Conservation (phyloP, 2,113 vertebrate species). For the Strix uralensis region DNA sequence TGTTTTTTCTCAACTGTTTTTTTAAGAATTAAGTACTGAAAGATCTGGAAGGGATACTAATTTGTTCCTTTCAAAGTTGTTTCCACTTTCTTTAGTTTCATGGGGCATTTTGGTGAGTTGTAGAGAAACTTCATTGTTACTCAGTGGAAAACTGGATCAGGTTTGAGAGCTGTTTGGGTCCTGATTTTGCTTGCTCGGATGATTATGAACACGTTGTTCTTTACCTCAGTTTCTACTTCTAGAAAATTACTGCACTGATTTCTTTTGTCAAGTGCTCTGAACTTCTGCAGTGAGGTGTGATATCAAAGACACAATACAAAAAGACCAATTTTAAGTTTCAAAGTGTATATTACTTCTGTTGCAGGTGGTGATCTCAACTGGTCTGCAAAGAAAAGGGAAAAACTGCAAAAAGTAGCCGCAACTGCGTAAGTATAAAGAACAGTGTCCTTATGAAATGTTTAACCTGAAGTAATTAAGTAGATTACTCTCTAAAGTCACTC, state of each 20-base stretch:
- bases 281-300: fast-evolving
- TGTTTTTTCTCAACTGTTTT: background rate
- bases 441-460: background rate
- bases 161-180: background rate
- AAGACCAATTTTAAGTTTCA: fast-evolving
- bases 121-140: background rate
- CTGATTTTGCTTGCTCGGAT: background rate
- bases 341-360: fast-evolving
- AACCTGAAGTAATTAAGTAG: background rate
- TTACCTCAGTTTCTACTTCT: fast-evolving
- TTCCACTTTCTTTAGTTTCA: background rate
- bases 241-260: background rate
- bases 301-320: fast-evolving
- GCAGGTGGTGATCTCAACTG: conserved; percentile 91
- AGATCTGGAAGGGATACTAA: background rate
- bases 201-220: fast-evolving
- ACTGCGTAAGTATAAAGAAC: conserved; percentile 80
- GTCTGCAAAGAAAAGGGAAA: conserved; percentile 83
- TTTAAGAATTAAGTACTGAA: background rate
- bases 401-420: conserved; percentile 76
- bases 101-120: background rate
- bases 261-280: background rate
- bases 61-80: background rate
- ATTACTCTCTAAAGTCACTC: background rate
- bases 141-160: background rate